Evolutionary conservation across 2,113 vertebrate species (phyloP).

Genomic region (Gymnarchus niloticus): DNA sequence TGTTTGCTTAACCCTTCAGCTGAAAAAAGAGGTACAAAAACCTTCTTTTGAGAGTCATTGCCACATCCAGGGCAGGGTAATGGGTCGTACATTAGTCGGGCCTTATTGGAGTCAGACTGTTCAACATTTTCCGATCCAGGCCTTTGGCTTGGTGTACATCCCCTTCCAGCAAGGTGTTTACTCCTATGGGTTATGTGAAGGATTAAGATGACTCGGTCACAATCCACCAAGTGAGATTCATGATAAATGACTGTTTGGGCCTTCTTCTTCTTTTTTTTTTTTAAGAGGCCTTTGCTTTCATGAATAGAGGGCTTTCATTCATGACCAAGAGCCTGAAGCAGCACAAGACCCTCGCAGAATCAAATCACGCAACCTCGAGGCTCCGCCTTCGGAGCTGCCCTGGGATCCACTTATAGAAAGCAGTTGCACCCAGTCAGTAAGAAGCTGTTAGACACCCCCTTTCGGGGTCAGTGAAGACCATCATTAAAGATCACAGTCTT

Average conservation of each 20-base stretch:
- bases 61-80: no score
- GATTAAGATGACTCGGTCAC: background rate
- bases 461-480: background rate
- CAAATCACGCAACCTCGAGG: background rate
- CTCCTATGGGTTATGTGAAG: background rate
- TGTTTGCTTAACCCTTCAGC: background rate
- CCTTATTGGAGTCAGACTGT: background rate
- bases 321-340: background rate
- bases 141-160: background rate
- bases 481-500: background rate
- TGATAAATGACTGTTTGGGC: background rate
- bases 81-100: no score
- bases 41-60: no score
- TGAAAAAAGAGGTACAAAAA: background rate
- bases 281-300: background rate
- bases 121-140: background rate
- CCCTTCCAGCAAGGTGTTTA: background rate
- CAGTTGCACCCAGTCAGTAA: background rate
- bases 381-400: background rate
- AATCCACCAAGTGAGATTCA: background rate
- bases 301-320: constrained; percentile 11
- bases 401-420: background rate
- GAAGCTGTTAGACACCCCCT: background rate
- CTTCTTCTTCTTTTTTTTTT: background rate
- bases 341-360: background rate